These are phyloP conservation scores for Orchesellides sinensis DNA, from an alignment of 2,888 invertebrate genomes.

Conservation along the genomic window DNA sequence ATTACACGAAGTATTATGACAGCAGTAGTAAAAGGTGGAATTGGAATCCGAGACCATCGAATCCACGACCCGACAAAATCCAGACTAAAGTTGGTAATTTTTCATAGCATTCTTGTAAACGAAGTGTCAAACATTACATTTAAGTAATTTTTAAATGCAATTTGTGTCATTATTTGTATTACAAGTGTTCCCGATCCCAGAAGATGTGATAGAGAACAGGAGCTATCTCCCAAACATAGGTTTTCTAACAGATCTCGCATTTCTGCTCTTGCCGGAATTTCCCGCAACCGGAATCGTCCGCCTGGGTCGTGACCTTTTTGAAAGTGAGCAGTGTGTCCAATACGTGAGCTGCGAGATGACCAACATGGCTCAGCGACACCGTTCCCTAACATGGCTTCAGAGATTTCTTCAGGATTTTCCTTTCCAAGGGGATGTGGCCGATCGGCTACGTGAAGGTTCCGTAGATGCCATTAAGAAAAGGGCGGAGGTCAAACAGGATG, in stretches of 20 bases:
- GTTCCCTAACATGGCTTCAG: constrained; percentile 50
- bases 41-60: too few species aligned
- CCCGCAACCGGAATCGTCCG: constrained; percentile 64
- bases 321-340: constrained; percentile 68
- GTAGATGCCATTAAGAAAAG: constrained; percentile 39
- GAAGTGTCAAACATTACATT: too few species aligned
- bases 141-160: too few species aligned
- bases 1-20: too few species aligned
- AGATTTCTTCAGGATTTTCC: constrained; percentile 67
- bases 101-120: not conserved
- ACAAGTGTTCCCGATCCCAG: constrained; percentile 54
- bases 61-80: not conserved
- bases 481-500: not conserved
- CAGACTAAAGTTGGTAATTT: constrained; percentile 47
- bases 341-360: constrained; percentile 64
- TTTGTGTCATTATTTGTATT: not conserved
- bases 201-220: constrained; percentile 48
- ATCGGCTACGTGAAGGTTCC: constrained; percentile 54
- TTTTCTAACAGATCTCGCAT: constrained; percentile 55
- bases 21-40: too few species aligned
- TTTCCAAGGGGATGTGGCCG: constrained; percentile 67
- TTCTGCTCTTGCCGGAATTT: constrained; percentile 43
- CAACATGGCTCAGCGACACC: constrained; percentile 34
- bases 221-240: constrained; percentile 63
- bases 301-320: constrained; percentile 66